Base-by-base conservation (phyloP, 2,888 invertebrate genomes). In the Geophilus truncorum region DNA sequence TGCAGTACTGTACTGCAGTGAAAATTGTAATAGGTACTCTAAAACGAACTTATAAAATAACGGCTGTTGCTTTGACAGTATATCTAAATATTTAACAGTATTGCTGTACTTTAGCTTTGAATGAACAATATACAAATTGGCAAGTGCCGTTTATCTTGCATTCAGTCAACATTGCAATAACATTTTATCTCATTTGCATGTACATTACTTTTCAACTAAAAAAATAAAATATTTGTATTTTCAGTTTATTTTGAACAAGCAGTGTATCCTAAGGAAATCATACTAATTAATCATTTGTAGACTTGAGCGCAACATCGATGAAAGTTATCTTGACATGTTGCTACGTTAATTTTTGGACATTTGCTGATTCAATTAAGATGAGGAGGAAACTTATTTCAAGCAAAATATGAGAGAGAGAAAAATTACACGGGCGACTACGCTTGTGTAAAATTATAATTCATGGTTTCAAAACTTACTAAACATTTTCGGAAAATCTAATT, bases 321-420 rank as follows among this genome's bases (percentile, higher is more conserved):
- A 70, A 70, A 25, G 51, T 70, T 70, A 70, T 70, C 70, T 70
- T 70, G 70, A 70, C 28, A 28, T 25, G 70, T 70, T 70, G 70
- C 70, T 70, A 23, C 70, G 70, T 70, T 70, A 70, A 70, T 70
- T 23, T 15, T 70, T 15, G 70, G 70, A 70, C 70, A 70, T 28
- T 70, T 15, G 28, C 70, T 70, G 70, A 70, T 70, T 70, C 70
- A 70, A 70, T 70, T 70, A 70, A 70, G 70, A 70, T 70, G 70
- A 70, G 57, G 28, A 51, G 51, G 51, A 51, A 70, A 70, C 70
- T 70, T 70, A 70, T 28, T 28, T 70, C 25, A 70, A 70, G 25
- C 23, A 5, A 70, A 70, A 70, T 70, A n/a, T 10, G 25, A 25
- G 25, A 70, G 25, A 70, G 28, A 25, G 28, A 25, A 70, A 70